Evolutionary conservation across 2,797 vertebrate genomes (phyloP), one percentile per base, ranked within the genome.

Genomic region (Petrocephalus sullivani): DNA sequence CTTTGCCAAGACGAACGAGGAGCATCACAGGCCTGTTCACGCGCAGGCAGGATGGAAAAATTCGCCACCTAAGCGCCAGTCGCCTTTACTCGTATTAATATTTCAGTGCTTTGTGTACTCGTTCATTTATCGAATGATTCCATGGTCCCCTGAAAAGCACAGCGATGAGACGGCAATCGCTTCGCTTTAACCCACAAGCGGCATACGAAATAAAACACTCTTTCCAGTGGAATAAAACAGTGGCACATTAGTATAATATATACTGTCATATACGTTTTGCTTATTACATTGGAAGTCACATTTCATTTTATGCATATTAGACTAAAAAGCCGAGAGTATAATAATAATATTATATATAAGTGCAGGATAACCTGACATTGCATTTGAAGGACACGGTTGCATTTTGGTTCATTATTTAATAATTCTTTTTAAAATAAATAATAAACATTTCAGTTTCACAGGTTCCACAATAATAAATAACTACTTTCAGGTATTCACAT

Each of bases 1-100:
- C 93, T 95, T 91, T 93, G 91, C 93, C 93, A 92, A 92, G 93
- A 92, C 92, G 90, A 90, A 92, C 88, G 91, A 85, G 51, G 33
- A 86, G 61, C 53, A 49, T 41, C 23, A 56, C 78, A 88, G 58
- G 75, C 14, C 81, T 28, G 60, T 56, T 88, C 61, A 49, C 83
- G 57, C 84, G 37, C 54, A 8, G 16, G 2, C 41, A 9, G 83
- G 51, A 33, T 41, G 53, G 33, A 37, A 58, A 86, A 19, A 41
- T 86, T 86, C 33, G 53, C 23, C 56, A 21, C 8, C 84, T 19
- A 58, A 86, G 4, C 60, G 21, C 12, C 56, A 37, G 28, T 54
- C 19, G 84, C 56, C 19, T 16, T 54, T 9, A 46, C 37, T 86
- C 37, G 46, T 37, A 16, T 57, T 86, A 5, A 60, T 60, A 46